Conservation (phyloP, 1,140 invertebrate species). For the Frieseomelitta varia region DNA sequence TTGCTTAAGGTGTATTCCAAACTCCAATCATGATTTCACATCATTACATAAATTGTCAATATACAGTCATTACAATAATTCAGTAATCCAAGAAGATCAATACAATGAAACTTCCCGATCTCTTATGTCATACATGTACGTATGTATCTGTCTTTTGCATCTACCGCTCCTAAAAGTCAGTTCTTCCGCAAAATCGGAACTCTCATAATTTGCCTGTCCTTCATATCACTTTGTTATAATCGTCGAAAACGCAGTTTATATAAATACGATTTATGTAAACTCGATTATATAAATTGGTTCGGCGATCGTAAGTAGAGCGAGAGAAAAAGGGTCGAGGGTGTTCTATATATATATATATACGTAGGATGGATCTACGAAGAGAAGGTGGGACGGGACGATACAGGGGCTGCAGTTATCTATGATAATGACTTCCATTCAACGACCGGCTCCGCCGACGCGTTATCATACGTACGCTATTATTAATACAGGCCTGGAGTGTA, state of each 20-base stretch:
- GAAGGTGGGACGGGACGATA: not conserved
- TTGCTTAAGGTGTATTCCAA: not conserved
- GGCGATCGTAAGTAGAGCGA: slow-evolving; percentile 32
- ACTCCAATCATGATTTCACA: not conserved
- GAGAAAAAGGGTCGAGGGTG: slow-evolving; percentile 11
- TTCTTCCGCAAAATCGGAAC: not conserved
- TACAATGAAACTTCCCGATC: not conserved
- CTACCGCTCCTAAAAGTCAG: not conserved
- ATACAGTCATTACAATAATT: not conserved
- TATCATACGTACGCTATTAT: slow-evolving; percentile 40
- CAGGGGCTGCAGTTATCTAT: slow-evolving; percentile 37
- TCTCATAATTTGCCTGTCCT: not conserved
- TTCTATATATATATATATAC: slow-evolving; percentile 35
- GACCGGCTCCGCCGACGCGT: slow-evolving; percentile 4
- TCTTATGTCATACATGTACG: not conserved
- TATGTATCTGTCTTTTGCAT: not conserved
- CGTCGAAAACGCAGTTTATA: not conserved
- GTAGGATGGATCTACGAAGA: not conserved
- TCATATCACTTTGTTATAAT: not conserved
- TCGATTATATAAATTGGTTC: slow-evolving; percentile 27
- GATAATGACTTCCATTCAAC: slow-evolving; percentile 43
- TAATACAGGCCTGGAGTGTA: slow-evolving; percentile 23
- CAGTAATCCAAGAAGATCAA: not conserved
- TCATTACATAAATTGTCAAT: not conserved
- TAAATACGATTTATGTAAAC: slow-evolving; percentile 18